Evolutionary conservation across 1,140 invertebrate species (phyloP).

Genomic region (Cataglyphis hispanica): DNA sequence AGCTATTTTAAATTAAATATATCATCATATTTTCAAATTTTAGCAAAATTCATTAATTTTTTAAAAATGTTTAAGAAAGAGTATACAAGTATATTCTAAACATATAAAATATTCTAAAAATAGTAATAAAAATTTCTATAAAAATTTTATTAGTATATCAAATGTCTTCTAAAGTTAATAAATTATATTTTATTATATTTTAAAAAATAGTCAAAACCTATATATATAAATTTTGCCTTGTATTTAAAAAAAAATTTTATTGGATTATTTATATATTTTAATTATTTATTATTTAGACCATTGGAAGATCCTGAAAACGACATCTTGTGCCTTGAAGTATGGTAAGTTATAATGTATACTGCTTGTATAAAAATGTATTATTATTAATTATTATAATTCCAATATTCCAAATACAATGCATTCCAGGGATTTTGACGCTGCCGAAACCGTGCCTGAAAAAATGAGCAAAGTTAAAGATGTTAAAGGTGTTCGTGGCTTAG

Average conservation of each 20-base stretch:
- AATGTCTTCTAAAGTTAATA: background rate
- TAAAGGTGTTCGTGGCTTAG: slow-evolving; percentile 93
- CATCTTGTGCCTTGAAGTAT: slow-evolving; percentile 91
- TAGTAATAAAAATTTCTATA: background rate
- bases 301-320: slow-evolving; percentile 90
- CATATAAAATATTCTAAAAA: slow-evolving; percentile 24
- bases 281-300: slow-evolving; percentile 85
- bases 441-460: slow-evolving; percentile 94
- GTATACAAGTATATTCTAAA: background rate
- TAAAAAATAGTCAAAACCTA: background rate
- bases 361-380: background rate
- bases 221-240: background rate
- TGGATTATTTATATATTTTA: background rate
- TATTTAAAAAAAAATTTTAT: background rate
- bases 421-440: slow-evolving; percentile 95
- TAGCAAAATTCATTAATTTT: background rate
- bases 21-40: background rate
- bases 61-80: background rate
- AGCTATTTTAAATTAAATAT: background rate
- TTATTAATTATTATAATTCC: background rate
- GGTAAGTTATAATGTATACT: slow-evolving; percentile 84
- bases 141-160: background rate
- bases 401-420: slow-evolving; percentile 58
- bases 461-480: slow-evolving; percentile 94
- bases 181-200: background rate